Evolutionary conservation across 2,888 invertebrate genomes (phyloP).

Genomic region (Oegoconia quadripuncta): DNA sequence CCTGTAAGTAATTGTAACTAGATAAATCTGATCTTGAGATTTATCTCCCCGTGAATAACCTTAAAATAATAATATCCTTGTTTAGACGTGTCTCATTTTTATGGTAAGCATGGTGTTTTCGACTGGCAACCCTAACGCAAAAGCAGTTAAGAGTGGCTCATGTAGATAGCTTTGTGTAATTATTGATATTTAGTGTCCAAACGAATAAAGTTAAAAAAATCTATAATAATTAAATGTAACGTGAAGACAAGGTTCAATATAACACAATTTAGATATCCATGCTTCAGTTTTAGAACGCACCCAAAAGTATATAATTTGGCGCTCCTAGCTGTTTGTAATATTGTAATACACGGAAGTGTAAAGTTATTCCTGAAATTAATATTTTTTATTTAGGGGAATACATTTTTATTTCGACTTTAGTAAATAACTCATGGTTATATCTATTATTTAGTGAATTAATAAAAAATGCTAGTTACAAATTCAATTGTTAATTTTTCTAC

Average conservation of each 20-base stretch:
- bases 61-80: too few species aligned
- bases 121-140: conserved; percentile 37
- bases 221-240: conserved; percentile 43
- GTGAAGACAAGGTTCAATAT: conserved; percentile 43
- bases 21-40: too few species aligned
- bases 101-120: conserved; percentile 10
- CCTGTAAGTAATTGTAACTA: too few species aligned
- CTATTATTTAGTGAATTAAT: conserved; percentile 70
- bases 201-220: conserved; percentile 44
- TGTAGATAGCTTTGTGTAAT: conserved; percentile 79
- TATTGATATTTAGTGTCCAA: conserved; percentile 74
- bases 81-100: too few species aligned
- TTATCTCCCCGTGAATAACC: too few species aligned
- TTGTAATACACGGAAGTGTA: conserved; percentile 42
- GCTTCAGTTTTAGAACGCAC: conserved; percentile 58
- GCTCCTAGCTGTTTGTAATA: conserved; percentile 45
- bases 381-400: conserved; percentile 45
- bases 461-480: conserved; percentile 22
- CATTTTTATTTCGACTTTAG: conserved; percentile 50
- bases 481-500: conserved; percentile 14
- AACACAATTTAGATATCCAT: conserved; percentile 41
- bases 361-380: conserved; percentile 49
- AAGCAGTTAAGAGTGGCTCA: conserved; percentile 65
- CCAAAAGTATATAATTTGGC: conserved; percentile 38
- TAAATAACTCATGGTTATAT: conserved; percentile 62